These are phyloP conservation scores for Drusus annulatus DNA, from an alignment of 1,140 invertebrate species.

Conservation along the genomic window DNA sequence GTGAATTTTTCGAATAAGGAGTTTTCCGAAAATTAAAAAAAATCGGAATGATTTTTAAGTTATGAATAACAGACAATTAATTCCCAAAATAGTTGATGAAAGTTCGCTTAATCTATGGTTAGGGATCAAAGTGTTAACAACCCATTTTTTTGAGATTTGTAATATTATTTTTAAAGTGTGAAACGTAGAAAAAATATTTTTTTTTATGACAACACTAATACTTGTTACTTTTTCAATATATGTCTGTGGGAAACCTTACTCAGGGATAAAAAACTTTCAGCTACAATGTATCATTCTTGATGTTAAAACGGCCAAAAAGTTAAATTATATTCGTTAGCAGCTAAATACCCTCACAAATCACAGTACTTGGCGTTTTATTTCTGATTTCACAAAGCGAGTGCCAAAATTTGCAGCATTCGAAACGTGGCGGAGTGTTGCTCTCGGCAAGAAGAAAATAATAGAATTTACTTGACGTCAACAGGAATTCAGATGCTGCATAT, in stretches of 20 bases:
- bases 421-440: not conserved
- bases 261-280: not conserved
- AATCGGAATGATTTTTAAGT: no score
- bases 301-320: not conserved
- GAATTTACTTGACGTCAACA: not conserved
- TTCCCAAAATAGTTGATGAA: no score
- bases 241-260: not conserved
- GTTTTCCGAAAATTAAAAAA: no score
- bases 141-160: no score
- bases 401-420: not conserved
- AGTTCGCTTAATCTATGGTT: no score
- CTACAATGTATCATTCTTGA: not conserved
- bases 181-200: not conserved
- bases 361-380: not conserved
- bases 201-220: not conserved
- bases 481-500: not conserved
- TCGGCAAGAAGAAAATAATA: not conserved
- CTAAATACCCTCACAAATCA: not conserved
- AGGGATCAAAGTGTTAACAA: no score
- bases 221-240: not conserved
- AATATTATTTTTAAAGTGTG: no score
- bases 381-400: not conserved
- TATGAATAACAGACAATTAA: no score
- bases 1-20: no score
- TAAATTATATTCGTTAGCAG: not conserved